Conservation (phyloP, 2,888 invertebrate genomes). For the Didymodactylos carnosus region DNA sequence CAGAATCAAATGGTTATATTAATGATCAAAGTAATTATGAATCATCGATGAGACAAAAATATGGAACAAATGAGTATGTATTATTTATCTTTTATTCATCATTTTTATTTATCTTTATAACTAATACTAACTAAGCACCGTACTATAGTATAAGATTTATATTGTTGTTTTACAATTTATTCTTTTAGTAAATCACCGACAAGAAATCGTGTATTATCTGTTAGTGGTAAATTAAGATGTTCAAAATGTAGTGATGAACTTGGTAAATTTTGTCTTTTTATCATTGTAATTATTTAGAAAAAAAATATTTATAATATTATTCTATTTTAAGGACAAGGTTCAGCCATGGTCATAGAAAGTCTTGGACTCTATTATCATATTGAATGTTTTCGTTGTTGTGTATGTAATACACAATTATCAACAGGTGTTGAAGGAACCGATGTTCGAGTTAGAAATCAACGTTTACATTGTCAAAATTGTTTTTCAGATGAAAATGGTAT, state of each 20-base stretch:
- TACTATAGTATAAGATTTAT: too few relatives aligned
- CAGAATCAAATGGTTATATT: too few relatives aligned
- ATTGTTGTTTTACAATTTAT: too few relatives aligned
- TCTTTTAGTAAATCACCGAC: not conserved
- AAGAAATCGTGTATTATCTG: not conserved
- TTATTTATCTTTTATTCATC: not conserved
- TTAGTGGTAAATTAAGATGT: not conserved
- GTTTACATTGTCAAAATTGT: conserved; percentile 88
- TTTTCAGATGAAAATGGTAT: conserved; percentile 82
- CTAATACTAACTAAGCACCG: too few relatives aligned
- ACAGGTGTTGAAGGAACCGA: conserved; percentile 83
- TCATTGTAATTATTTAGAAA: not conserved
- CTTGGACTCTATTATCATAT: conserved; percentile 84
- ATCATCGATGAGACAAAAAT: not conserved
- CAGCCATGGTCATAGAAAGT: conserved; percentile 75
- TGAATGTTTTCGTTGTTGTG: conserved; percentile 88
- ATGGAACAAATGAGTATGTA: not conserved
- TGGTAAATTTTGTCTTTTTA: not conserved
- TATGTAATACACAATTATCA: conserved; percentile 72
- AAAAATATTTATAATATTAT: not conserved
- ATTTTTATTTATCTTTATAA: not conserved
- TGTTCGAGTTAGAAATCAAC: conserved; percentile 65
- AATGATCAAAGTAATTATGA: not conserved
- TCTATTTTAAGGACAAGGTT: conserved; percentile 48
- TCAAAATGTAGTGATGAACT: not conserved